A percentile compares a stretch with the other conserved stretches of the same genome.
phyloP scores from a whole-genome alignment of 2,888 invertebrate species.

The Aspidiotus destructor region DNA sequence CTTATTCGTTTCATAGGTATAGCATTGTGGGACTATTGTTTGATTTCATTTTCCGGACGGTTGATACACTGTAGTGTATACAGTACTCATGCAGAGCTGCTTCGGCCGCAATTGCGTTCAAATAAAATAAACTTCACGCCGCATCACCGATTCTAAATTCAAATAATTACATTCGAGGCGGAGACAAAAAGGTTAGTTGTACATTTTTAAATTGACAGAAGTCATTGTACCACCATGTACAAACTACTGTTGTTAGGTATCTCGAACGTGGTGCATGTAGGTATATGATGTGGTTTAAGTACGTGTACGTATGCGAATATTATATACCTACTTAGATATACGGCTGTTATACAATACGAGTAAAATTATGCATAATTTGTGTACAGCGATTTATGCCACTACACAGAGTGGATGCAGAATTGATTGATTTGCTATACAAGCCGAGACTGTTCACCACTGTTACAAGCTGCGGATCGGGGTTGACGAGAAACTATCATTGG shows the following conservation, averaged over 20 bases:
- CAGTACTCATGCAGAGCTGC: neutral
- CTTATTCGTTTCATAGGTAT: too few relatives aligned
- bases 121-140: conserved; percentile 31
- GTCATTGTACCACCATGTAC: conserved; percentile 25
- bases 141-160: conserved; percentile 32
- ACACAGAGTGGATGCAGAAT: too few relatives aligned
- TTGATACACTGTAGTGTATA: neutral
- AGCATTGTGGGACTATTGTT: conserved; percentile 12
- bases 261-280: too few relatives aligned
- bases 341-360: neutral
- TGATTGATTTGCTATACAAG: too few relatives aligned
- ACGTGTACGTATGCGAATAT: conserved; percentile 6
- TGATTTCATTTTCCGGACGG: conserved; percentile 28
- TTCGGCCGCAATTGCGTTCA: conserved; percentile 10
- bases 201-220: conserved; percentile 6
- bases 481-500: too few relatives aligned
- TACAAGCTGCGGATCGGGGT: too few relatives aligned
- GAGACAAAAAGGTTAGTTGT: conserved; percentile 24
- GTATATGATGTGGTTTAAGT: neutral
- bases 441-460: too few relatives aligned
- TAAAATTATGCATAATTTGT: neutral
- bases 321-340: neutral
- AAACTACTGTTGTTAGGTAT: conserved; percentile 7
- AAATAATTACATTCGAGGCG: conserved; percentile 32
- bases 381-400: too few relatives aligned